Base-by-base conservation (phyloP, 2,797 vertebrate genomes). In the Chelon labrosus region DNA sequence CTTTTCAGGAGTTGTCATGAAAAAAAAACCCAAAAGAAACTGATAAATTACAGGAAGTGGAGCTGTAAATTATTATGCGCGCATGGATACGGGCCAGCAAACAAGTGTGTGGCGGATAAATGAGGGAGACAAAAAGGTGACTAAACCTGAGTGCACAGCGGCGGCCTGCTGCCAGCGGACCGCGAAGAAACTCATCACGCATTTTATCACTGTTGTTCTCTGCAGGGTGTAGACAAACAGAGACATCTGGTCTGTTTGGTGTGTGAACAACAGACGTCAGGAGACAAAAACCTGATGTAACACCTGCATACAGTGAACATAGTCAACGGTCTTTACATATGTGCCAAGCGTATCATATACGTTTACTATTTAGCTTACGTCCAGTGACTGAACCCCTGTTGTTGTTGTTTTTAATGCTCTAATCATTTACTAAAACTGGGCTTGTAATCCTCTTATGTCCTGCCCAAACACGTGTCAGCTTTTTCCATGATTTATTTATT, bases 131-230 rank as follows among this genome's bases (percentile, higher is more conserved):
- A 39, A 85, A 79, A 65, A 42, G 65, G 79, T 73, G 31, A 7
- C 39, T 47, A 73, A 70, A 66, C 35, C 58, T 77, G 77, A 69
- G 35, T 35, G 59, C 20, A 20, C 27, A 57, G 44, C 80, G 52
- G 47, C 70, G 61, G 67, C 59, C 37, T 54, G 73, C 71, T 55
- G 60, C 79, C 75, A 82, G 53, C 80, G 84, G 83, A 80, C 77
- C 76, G 60, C 71, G 79, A 56, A 77, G 65, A 72, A 69, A 80
- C 70, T 75, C 75, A 78, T 90, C 67, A 73, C 3, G 4, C 63
- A 72, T 81, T 82, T 78, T 60, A 79, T 70, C 61, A 46, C 58
- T 58, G 67, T 78, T 87, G 71, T 72, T 84, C 59, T 86, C 53
- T 66, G n/a, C 35, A 62, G 61, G 49, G 60, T 72, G 54, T 27